Evolutionary conservation across 2,888 invertebrate genomes (phyloP).

Genomic region (Microplitis manilae): DNA sequence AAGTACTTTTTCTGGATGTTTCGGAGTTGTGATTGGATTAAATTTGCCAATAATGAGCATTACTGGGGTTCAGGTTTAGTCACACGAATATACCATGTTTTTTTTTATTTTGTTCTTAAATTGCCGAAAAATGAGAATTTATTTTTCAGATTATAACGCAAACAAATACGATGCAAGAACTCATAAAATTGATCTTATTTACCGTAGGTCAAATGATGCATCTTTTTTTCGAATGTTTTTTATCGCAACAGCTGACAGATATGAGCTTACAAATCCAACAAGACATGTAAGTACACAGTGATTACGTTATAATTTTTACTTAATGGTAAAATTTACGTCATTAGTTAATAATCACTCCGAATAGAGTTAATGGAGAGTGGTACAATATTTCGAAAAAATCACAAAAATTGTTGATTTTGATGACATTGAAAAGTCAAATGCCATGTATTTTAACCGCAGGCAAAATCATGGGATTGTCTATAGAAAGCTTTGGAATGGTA

Average conservation of each 20-base stretch:
- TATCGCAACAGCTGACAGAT: not conserved
- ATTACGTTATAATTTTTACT: not conserved
- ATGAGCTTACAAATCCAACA: not conserved
- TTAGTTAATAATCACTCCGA: not conserved
- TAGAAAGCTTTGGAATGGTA: slow-evolving; percentile 25
- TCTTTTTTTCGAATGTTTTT: not conserved
- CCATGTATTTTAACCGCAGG: slow-evolving; percentile 23
- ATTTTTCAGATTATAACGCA: not conserved
- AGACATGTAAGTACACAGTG: not conserved
- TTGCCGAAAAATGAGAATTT: not conserved
- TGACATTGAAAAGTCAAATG: slow-evolving; percentile 25
- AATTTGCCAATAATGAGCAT: not conserved
- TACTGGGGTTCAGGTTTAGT: not conserved
- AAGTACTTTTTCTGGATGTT: not conserved
- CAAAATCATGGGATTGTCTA: slow-evolving; percentile 22
- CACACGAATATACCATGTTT: not conserved
- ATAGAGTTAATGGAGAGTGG: slow-evolving; percentile 10
- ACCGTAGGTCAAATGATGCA: not conserved
- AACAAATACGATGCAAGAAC: not conserved
- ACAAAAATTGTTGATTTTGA: slow-evolving; percentile 8
- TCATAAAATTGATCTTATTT: not conserved
- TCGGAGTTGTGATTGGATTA: not conserved
- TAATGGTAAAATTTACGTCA: not conserved
- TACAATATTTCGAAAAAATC: not conserved
- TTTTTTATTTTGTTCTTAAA: no score